Conservation (phyloP, 2,113 vertebrate genomes). For the Athene cunicularia region DNA sequence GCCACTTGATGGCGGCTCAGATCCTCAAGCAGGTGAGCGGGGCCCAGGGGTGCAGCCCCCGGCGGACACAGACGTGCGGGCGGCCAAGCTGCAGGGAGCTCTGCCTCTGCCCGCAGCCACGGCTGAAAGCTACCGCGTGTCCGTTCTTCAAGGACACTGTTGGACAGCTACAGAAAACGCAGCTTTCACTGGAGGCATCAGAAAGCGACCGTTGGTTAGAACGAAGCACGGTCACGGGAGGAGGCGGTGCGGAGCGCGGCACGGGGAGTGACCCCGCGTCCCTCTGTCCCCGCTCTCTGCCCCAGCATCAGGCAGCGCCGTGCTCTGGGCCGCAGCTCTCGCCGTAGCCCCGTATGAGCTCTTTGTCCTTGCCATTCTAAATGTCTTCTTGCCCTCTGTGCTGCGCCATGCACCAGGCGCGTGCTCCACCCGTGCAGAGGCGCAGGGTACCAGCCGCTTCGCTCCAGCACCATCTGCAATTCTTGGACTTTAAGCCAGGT, state of each 20-base stretch:
- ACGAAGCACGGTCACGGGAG: fast-evolving
- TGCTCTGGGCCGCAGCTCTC: not conserved
- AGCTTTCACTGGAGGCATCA: not conserved
- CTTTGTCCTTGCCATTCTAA: not conserved
- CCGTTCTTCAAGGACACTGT: fast-evolving
- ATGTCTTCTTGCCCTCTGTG: not conserved
- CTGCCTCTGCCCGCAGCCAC: not conserved
- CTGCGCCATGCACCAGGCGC: not conserved
- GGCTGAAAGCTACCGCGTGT: fast-evolving
- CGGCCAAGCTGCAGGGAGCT: fast-evolving
- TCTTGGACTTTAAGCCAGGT: conserved; percentile 53
- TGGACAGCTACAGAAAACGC: not conserved
- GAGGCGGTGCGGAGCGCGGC: fast-evolving
- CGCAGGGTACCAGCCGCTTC: too few relatives aligned
- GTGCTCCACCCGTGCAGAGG: not conserved
- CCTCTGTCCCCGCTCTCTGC: too few relatives aligned
- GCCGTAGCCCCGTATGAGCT: not conserved
- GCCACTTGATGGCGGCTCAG: conserved; percentile 95
- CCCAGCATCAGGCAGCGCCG: not conserved
- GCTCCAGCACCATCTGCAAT: not conserved
- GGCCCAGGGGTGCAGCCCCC: fast-evolving
- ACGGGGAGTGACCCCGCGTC: fast-evolving
- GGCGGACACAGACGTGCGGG: not conserved
- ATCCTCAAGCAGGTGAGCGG: conserved; percentile 90
- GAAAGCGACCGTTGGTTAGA: not conserved